A percentile compares a stretch with the other conserved stretches of the same genome.
phyloP scores from a whole-genome alignment of 1,140 invertebrate genomes.

The Scaptomyza graminum region DNA sequence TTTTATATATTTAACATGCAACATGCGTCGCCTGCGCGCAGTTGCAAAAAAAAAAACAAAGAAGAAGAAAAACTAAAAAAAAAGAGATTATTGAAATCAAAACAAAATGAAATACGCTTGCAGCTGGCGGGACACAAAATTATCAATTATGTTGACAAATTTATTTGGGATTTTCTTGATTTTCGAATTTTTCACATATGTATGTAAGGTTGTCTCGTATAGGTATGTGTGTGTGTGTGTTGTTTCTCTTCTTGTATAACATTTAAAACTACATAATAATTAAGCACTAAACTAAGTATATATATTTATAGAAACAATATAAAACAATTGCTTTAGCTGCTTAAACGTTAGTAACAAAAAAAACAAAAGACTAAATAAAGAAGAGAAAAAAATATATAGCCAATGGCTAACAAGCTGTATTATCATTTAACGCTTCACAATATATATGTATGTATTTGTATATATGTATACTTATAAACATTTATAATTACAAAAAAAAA shows the following conservation, averaged over 20 bases:
- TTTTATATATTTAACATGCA: conserved; percentile 23
- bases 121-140: conserved; percentile 34
- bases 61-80: neutral
- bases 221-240: neutral
- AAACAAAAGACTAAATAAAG: conserved; percentile 25
- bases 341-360: conserved; percentile 72
- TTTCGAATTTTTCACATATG: conserved; percentile 23
- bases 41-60: conserved; percentile 30
- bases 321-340: conserved; percentile 66
- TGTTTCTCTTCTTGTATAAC: conserved; percentile 46
- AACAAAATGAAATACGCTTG: conserved; percentile 40
- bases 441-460: conserved; percentile 47
- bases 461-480: conserved; percentile 54
- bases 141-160: conserved; percentile 46
- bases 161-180: conserved; percentile 61
- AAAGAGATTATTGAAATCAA: conserved; percentile 15
- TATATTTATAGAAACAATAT: conserved; percentile 46
- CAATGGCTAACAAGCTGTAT: conserved; percentile 56
- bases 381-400: conserved; percentile 29
- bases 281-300: conserved; percentile 69
- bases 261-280: conserved; percentile 78
- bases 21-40: conserved; percentile 52
- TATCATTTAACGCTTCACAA: conserved; percentile 72
- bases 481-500: conserved; percentile 74
- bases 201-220: conserved; percentile 47